Conservation (phyloP, 2,888 invertebrate species). For the Dasypogon diadema region DNA sequence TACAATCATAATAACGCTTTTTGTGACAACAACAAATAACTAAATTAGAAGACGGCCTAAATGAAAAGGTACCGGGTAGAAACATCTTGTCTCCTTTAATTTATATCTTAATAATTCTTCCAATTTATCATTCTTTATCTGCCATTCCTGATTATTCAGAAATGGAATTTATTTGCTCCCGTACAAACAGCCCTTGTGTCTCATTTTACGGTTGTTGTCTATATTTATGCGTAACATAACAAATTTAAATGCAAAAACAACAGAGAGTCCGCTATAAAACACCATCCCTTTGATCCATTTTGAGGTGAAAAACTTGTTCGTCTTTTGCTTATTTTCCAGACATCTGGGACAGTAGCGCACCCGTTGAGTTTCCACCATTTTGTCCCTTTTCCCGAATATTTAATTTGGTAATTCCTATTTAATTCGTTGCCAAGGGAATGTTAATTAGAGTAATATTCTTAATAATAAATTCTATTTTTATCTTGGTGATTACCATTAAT, state of each 20-base stretch:
- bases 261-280: neutral
- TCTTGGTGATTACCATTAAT: slow-evolving; percentile 2
- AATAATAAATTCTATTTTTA: slow-evolving; percentile 34
- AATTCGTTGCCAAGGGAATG: slow-evolving; percentile 15
- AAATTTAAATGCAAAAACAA: slow-evolving; percentile 13
- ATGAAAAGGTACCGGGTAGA: neutral
- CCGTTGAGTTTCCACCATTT: neutral
- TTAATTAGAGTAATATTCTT: slow-evolving; percentile 26
- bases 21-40: too few relatives aligned
- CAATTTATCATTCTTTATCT: slow-evolving; percentile 39
- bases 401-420: slow-evolving; percentile 26
- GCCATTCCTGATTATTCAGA: slow-evolving; percentile 13
- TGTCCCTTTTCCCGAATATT: slow-evolving; percentile 18
- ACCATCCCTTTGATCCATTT: neutral
- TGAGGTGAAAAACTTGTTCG: neutral
- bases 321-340: neutral
- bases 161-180: neutral
- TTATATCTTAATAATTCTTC: slow-evolving; percentile 34
- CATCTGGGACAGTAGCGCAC: neutral
- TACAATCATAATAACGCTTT: too few relatives aligned
- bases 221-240: slow-evolving; percentile 15
- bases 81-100: slow-evolving; percentile 25
- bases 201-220: slow-evolving; percentile 6
- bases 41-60: too few relatives aligned
- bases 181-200: neutral